A percentile compares a stretch with the other conserved stretches of the same genome.
These are phyloP conservation scores for Leptodactylus fuscus DNA, from an alignment of 2,113 vertebrate species.

Conservation along the genomic window DNA sequence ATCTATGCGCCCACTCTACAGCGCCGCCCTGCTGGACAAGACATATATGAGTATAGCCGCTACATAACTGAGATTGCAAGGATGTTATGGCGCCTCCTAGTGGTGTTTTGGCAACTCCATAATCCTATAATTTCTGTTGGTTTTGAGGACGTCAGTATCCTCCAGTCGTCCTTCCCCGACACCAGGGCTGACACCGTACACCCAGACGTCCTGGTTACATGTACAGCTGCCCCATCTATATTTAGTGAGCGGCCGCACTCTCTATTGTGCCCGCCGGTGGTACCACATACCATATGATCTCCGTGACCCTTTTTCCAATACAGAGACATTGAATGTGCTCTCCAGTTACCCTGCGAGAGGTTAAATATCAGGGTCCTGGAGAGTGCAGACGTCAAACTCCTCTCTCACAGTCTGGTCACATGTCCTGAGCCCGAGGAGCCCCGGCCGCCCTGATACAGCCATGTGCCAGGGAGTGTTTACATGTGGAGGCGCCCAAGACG, in stretches of 20 bases:
- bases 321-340: constrained; percentile 29
- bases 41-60: no score
- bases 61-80: no score
- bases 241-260: not conserved
- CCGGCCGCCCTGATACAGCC: no score
- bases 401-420: constrained; percentile 10
- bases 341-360: constrained; percentile 34
- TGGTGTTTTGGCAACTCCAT: no score
- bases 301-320: constrained; percentile 26
- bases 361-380: constrained; percentile 42
- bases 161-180: no score
- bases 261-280: constrained; percentile 12
- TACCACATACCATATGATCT: constrained; percentile 14
- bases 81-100: no score
- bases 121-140: not conserved
- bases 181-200: not conserved
- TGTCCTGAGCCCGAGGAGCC: not conserved
- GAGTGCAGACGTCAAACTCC: constrained; percentile 25
- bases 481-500: not conserved
- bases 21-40: not conserved
- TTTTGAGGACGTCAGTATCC: not conserved
- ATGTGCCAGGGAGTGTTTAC: not conserved
- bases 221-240: not conserved
- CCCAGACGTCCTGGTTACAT: not conserved
- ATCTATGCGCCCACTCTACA: not conserved